Evolutionary conservation across 2,797 vertebrate genomes (phyloP), one percentile per base, ranked within the genome.

Genomic region (Anguilla marmorata): DNA sequence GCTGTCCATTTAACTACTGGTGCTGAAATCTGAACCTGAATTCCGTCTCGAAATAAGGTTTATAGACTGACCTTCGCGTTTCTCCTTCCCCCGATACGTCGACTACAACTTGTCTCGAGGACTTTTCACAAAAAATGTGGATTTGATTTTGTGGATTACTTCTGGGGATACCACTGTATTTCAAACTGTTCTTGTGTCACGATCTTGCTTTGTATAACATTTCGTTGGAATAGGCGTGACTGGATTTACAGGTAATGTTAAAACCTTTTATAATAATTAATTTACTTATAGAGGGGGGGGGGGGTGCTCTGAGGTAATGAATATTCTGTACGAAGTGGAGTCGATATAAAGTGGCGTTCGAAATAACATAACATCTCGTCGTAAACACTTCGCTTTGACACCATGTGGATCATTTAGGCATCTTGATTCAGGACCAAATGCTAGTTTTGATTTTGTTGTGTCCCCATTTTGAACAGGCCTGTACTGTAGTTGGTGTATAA

Each of bases 231-330:
- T 85, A 88, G 69, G 80, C 52, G 86, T 74, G 83, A 52, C 66
- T 54, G 86, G 86, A 87, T 76, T 79, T 63, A 85, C 88, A 89
- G 88, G 88, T 89, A 89, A 89, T 84, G 11, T 82, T 33, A 48
- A 48, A n/a, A 37, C 16, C 41, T 58, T 85, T 88, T 72, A 27
- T n/a, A 30, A 24, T 82, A 50, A 30, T 58, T 56, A 63, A 56
- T 52, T 12, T 60, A 60, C 24, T 45, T 56, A 56, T 52, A 12
- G 12, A 2, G 0, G 12, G 54, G 54, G 54, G 21, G 27, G 66
- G 27, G 66, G n/a, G 8, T 12, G 27, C 27, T 27, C 5, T 72
- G 24, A 30, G 12, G 33, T 30, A 8, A 16, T 41, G 33, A 19
- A 19, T 79, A 58, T n/a, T 19, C 21, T 83, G 37, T 48, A n/a